Base-by-base conservation (phyloP, 2,113 vertebrate genomes). In the Rafetus swinhoei region DNA sequence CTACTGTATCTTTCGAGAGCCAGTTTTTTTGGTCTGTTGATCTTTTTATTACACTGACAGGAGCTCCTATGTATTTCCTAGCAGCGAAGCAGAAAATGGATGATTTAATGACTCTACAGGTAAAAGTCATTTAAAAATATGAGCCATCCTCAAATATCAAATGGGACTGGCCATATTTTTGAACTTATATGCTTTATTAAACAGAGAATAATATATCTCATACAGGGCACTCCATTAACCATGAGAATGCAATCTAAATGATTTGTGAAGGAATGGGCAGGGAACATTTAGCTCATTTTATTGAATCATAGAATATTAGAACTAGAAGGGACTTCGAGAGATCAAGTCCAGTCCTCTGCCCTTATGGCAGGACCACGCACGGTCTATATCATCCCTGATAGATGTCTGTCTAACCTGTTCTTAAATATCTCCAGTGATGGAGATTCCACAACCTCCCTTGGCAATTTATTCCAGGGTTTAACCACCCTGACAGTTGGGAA, bases 41-140 rank as follows among this genome's bases (percentile, higher is more conserved):
- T 14, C 24, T 91, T 96, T 90, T 96, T 62, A 95, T 95, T 90
- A 90, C 72, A 19, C 77, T 96, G 93, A 82, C 87, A 91, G 22
- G 55, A 93, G 88, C 19, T 76, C 87, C 54, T 90, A 88, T 91
- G 88, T 95, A 91, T 94, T 89, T 96, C 69, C 76, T 88, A 90
- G 76, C 76, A 95, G 14, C n/a, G 90, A 93, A 88, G 77, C 77
- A 91, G 93, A 94, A 96, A 88, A 90, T 39, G 2, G 15, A 45
- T 88, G 60, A 94, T 95, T 94, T 94, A 92, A 94, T 65, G 77
- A 95, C 80, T 53, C 80, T 83, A 80, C 57, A 82, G 87, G 77
- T 83, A 92, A 95, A 95, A 94, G 87, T 85, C 1, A 85, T 92
- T 88, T 88, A 5, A 88, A 95, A 95, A 85, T 29, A 50, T 45